Conservation (phyloP, 2,888 invertebrate genomes). For the Cantharis rustica region DNA sequence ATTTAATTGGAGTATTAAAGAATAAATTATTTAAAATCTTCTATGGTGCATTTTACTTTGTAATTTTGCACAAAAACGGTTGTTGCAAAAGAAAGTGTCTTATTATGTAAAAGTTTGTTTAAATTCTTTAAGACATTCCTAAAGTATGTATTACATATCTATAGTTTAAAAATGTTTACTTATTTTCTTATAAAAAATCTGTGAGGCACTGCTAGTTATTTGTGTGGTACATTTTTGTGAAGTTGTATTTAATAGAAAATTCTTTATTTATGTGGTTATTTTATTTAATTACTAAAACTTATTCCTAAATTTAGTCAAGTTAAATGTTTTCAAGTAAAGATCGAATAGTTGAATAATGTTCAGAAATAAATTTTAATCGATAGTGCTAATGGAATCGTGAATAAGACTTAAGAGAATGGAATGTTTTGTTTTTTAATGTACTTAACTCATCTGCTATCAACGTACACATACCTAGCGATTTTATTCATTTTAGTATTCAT, state of each 20-base stretch:
- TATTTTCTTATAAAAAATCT: slow-evolving; percentile 3
- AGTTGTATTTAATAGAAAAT: slow-evolving; percentile 7
- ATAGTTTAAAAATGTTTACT: slow-evolving; percentile 1
- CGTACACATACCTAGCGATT: too few species aligned
- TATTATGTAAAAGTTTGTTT: neutral
- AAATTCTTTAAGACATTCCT: slow-evolving; percentile 8
- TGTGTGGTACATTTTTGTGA: slow-evolving; percentile 5
- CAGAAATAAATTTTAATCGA: too few species aligned
- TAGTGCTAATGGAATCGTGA: too few species aligned
- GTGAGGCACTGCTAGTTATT: slow-evolving; percentile 12
- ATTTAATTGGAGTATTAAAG: neutral
- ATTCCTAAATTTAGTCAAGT: too few species aligned
- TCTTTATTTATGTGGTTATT: neutral
- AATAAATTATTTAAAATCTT: neutral
- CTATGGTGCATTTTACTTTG: neutral
- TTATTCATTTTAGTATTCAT: too few species aligned
- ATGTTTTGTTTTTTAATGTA: too few species aligned
- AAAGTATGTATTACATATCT: neutral
- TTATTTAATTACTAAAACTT: neutral
- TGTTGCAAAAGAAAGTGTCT: neutral
- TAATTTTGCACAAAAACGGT: neutral
- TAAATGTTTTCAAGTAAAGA: too few species aligned
- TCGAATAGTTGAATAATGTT: too few species aligned
- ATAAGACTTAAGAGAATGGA: too few species aligned
- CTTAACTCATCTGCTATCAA: too few species aligned